A percentile compares a stretch with the other conserved stretches of the same genome.
Evolutionary conservation across 1,140 invertebrate genomes (phyloP).

Genomic region (Pogonus chalceus): DNA sequence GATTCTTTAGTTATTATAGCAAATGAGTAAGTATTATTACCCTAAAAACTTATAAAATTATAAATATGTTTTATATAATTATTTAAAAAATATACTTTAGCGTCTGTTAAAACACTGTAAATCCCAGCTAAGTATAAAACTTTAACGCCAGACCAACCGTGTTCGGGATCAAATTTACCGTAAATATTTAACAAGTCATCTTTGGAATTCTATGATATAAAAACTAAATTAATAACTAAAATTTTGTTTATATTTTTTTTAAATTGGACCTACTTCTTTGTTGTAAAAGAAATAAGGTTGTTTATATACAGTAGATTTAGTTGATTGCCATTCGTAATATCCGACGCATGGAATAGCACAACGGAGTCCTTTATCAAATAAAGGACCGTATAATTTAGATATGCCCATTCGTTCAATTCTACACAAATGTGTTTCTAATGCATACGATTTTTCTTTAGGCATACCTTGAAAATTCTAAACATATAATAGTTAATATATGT

Average conservation of each 20-base stretch:
- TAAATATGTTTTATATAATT: background rate
- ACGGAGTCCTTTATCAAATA: conserved; percentile 55
- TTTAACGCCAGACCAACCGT: background rate
- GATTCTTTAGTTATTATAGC: background rate
- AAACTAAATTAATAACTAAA: background rate
- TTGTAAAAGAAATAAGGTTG: conserved; percentile 1
- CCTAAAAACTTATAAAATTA: background rate
- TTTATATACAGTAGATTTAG: conserved; percentile 16
- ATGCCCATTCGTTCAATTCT: conserved; percentile 56
- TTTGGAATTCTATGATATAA: background rate
- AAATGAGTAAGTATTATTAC: background rate
- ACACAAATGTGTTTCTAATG: conserved; percentile 34
- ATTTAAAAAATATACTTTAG: background rate
- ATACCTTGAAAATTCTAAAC: no score
- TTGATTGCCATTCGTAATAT: conserved; percentile 79
- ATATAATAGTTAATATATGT: no score
- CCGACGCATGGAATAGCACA: conserved; percentile 73
- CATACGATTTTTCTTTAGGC: no score
- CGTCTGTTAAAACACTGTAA: background rate
- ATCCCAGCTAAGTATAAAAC: background rate
- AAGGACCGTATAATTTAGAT: conserved; percentile 56
- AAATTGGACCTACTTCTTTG: background rate
- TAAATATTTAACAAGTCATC: background rate
- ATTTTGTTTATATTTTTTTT: no score
- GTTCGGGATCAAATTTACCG: background rate